phyloP scores from a whole-genome alignment of 2,113 vertebrate species.

The Psephotus haematonotus region DNA sequence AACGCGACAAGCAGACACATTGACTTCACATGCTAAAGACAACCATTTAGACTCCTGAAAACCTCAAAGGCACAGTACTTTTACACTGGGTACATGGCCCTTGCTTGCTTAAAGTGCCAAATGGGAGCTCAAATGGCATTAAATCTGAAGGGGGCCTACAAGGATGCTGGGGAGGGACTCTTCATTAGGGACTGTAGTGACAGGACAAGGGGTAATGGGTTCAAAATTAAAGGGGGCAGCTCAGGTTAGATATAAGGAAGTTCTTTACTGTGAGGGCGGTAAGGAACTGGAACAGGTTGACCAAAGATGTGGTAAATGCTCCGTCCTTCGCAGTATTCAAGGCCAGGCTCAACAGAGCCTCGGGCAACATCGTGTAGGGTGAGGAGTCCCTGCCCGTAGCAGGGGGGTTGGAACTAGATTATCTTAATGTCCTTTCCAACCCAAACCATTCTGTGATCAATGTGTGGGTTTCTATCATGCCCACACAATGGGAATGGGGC shows the following conservation, averaged over 20 bases:
- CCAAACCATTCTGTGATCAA: background rate
- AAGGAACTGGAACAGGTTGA: background rate
- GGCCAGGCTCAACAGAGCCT: background rate
- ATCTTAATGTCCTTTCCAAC: background rate
- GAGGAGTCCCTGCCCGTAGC: background rate
- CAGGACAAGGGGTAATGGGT: no score
- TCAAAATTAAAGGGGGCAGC: no score
- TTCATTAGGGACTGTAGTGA: no score
- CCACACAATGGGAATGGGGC: accelerated
- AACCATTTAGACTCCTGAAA: background rate
- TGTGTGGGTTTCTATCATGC: background rate
- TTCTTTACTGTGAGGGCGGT: background rate
- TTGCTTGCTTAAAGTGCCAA: background rate
- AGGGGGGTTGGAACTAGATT: background rate
- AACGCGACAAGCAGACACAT: background rate
- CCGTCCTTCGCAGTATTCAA: background rate
- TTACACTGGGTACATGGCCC: background rate
- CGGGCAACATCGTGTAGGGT: background rate
- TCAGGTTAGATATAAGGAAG: no score
- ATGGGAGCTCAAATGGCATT: background rate
- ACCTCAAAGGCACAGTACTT: background rate
- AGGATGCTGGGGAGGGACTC: no score
- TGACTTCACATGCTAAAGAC: background rate
- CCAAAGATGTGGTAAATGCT: background rate
- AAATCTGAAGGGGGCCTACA: background rate